phyloP scores from a whole-genome alignment of 1,140 invertebrate species.

The Bombus pascuorum region DNA sequence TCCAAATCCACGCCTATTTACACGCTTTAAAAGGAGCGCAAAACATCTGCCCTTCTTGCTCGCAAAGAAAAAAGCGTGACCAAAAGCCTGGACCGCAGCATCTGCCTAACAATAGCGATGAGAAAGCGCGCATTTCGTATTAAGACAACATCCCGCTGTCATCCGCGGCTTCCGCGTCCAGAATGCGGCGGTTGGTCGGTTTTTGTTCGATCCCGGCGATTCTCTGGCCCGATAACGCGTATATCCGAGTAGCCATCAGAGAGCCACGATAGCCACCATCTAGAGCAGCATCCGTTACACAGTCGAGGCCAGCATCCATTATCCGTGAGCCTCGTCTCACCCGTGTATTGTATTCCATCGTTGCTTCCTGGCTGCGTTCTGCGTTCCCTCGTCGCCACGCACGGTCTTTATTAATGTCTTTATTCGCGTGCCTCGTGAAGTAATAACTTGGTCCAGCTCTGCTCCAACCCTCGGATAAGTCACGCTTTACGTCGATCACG shows the following conservation, averaged over 20 bases:
- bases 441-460: too few species aligned
- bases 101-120: constrained; percentile 1
- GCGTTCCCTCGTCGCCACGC: constrained; percentile 54
- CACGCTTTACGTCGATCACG: constrained; percentile 43
- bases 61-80: not conserved
- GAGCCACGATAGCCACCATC: constrained; percentile 60
- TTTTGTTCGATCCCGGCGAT: constrained; percentile 66
- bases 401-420: constrained; percentile 71
- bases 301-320: constrained; percentile 52
- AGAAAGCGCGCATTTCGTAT: constrained; percentile 43
- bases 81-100: not conserved
- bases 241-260: constrained; percentile 63
- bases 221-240: constrained; percentile 57
- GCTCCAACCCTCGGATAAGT: not conserved
- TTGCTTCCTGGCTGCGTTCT: too few species aligned
- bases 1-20: too few species aligned
- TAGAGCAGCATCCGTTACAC: constrained; percentile 61
- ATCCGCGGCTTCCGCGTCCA: constrained; percentile 59
- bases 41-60: too few species aligned
- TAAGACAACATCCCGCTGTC: constrained; percentile 59
- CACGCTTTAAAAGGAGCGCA: too few species aligned
- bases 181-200: constrained; percentile 14
- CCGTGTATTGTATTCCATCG: constrained; percentile 61
- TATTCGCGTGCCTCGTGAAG: constrained; percentile 58
- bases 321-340: constrained; percentile 19